A percentile compares a stretch with the other conserved stretches of the same genome.
Evolutionary conservation across 2,113 vertebrate genomes (phyloP).

Genomic region (Engraulis encrasicolus): DNA sequence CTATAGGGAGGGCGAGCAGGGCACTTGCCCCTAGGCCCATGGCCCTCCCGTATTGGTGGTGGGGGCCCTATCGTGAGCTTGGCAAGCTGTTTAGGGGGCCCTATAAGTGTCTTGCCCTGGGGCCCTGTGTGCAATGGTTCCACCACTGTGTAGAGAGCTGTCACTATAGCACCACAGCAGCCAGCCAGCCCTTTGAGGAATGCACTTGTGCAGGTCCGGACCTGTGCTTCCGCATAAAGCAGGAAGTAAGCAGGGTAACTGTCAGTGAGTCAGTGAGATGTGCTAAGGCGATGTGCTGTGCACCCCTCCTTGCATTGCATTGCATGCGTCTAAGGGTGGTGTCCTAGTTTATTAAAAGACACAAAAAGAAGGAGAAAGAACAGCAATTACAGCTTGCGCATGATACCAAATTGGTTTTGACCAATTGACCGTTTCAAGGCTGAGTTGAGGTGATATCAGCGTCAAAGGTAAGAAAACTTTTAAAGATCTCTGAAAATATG

Average conservation of each 20-base stretch:
- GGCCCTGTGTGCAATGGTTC: no score
- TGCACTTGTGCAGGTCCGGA: constrained; percentile 69
- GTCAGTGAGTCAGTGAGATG: constrained; percentile 56
- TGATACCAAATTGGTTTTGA: not conserved
- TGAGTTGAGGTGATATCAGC: not conserved
- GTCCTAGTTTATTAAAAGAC: not conserved
- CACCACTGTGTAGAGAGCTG: not conserved
- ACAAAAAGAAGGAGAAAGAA: not conserved
- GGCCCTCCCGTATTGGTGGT: no score
- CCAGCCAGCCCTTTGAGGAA: constrained; percentile 59
- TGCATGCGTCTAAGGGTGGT: constrained; percentile 32
- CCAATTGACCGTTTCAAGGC: not conserved
- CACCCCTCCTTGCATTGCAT: constrained; percentile 53
- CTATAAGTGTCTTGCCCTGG: no score
- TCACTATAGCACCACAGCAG: no score
- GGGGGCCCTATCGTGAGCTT: no score
- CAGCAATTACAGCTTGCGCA: not conserved
- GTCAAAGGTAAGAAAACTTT: not conserved
- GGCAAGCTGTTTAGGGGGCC: no score
- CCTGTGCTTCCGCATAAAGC: constrained; percentile 78
- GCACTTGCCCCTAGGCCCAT: no score
- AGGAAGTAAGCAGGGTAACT: constrained; percentile 68
- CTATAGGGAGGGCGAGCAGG: no score
- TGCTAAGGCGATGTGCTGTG: constrained; percentile 38
- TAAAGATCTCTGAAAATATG: not conserved